Conservation (phyloP, 2,888 invertebrate species). For the Melanostoma mellinum region DNA sequence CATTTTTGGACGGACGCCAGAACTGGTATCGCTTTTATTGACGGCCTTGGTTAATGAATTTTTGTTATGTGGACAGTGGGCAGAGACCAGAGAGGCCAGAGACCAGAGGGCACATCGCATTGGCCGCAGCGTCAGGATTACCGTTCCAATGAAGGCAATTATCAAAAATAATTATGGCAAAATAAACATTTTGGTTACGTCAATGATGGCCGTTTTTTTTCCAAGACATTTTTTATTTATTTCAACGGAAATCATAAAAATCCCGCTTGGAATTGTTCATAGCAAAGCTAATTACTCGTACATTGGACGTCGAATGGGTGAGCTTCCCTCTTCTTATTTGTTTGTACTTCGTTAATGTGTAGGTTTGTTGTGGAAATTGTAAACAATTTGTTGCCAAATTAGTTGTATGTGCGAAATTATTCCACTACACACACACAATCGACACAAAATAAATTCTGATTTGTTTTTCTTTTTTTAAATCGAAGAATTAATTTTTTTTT, state of each 20-base stretch:
- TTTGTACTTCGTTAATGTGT: not conserved
- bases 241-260: too few species aligned
- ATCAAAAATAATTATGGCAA: too few species aligned
- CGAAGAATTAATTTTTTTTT: too few species aligned
- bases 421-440: not conserved
- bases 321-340: not conserved
- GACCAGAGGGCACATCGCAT: too few species aligned
- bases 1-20: slow-evolving; percentile 50
- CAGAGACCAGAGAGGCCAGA: too few species aligned
- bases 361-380: slow-evolving; percentile 1
- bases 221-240: too few species aligned
- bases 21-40: slow-evolving; percentile 45
- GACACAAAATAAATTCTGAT: slow-evolving; percentile 11
- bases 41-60: slow-evolving; percentile 46
- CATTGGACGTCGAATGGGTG: not conserved
- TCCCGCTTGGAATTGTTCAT: too few species aligned
- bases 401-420: slow-evolving; percentile 2
- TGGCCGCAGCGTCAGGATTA: too few species aligned
- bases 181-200: too few species aligned
- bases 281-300: not conserved
- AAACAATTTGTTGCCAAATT: slow-evolving; percentile 31
- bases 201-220: too few species aligned
- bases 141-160: too few species aligned
- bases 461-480: not conserved
- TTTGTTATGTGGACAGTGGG: not conserved